Base-by-base conservation (phyloP, 2,797 vertebrate species). In the Hapalemur alaotrensis region DNA sequence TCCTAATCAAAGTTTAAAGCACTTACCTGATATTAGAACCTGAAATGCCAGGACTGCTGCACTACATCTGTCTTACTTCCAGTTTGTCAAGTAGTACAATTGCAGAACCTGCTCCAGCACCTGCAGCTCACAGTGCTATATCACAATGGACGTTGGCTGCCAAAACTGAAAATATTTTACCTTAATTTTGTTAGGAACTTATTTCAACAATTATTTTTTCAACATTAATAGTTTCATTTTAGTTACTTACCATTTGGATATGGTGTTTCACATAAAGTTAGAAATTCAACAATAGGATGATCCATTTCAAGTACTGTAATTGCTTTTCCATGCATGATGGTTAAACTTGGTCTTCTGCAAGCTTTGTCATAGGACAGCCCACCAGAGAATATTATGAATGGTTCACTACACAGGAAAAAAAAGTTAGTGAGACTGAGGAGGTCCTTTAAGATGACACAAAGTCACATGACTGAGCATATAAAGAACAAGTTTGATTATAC, bases 301-400 rank as follows among this genome's bases (percentile, higher is more conserved):
- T 99, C 99, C 99, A 99, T 99, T 99, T 99, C 99, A 97, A 99
- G 99, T 96, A 99, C 99, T 54, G 99, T 99, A 98, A 99, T 99
- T 97, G 99, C 99, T 98, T 99, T 99, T 97, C 99, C 99, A 95
- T 99, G 99, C 99, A 99, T 99, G 98, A 99, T 99, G 96, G 99
- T 99, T 98, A 99, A 98, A 78, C 99, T 99, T n/a, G 99, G 99
- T 98, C 99, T 99, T 98, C 99, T 98, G 93, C 99, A 99, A 22
- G 99, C 99, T 97, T 99, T 99, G 98, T 99, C 99, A 72, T 99
- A 99, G 7, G 99, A 99, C 91, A 99, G 96, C 79, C 99, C 99
- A 75, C 99, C 99, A 73, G 99, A 99, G 98, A 99, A 99, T 98
- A 99, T 99, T 94, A 99, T 98, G 97, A 99, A 99, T 88, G 99